Evolutionary conservation across 2,888 invertebrate genomes (phyloP).

Genomic region (Conops quadrifasciatus): DNA sequence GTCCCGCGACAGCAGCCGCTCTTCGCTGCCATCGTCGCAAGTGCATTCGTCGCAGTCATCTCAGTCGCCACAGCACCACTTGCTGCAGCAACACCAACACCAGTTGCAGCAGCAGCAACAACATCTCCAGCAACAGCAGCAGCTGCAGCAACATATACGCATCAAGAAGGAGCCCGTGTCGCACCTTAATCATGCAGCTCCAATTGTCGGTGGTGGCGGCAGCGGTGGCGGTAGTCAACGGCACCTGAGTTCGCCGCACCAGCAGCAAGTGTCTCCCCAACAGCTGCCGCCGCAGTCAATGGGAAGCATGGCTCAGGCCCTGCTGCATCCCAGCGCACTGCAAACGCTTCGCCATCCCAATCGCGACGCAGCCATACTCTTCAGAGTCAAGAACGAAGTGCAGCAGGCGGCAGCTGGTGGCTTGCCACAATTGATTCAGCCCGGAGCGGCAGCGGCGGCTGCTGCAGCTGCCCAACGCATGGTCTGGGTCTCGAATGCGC

Average conservation of each 20-base stretch:
- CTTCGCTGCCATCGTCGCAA: slow-evolving; percentile 46
- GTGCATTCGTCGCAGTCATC: slow-evolving; percentile 49
- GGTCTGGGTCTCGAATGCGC: slow-evolving; percentile 71
- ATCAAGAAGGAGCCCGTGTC: slow-evolving; percentile 61
- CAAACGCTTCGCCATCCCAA: slow-evolving; percentile 66
- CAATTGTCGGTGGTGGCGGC: slow-evolving; percentile 44
- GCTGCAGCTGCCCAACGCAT: slow-evolving; percentile 63
- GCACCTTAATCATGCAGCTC: slow-evolving; percentile 46
- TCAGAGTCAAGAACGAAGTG: slow-evolving; percentile 65
- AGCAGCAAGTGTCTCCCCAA: slow-evolving; percentile 53
- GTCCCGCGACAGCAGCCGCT: slow-evolving; percentile 36
- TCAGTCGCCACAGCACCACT: slow-evolving; percentile 56
- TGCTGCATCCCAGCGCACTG: slow-evolving; percentile 66
- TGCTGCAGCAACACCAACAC: slow-evolving; percentile 54
- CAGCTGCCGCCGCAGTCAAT: slow-evolving; percentile 55
- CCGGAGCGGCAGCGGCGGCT: slow-evolving; percentile 55
- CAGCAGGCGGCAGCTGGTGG: slow-evolving; percentile 57
- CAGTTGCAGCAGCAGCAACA: slow-evolving; percentile 49
- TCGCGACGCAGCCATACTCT: slow-evolving; percentile 64
- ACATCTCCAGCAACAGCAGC: slow-evolving; percentile 49
- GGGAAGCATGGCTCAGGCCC: slow-evolving; percentile 56
- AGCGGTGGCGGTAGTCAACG: slow-evolving; percentile 48
- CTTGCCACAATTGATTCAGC: slow-evolving; percentile 60
- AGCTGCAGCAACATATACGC: slow-evolving; percentile 56
- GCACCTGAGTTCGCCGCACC: slow-evolving; percentile 49